Base-by-base conservation (phyloP, 2,888 invertebrate species). In the Eupeodes latifasciatus region DNA sequence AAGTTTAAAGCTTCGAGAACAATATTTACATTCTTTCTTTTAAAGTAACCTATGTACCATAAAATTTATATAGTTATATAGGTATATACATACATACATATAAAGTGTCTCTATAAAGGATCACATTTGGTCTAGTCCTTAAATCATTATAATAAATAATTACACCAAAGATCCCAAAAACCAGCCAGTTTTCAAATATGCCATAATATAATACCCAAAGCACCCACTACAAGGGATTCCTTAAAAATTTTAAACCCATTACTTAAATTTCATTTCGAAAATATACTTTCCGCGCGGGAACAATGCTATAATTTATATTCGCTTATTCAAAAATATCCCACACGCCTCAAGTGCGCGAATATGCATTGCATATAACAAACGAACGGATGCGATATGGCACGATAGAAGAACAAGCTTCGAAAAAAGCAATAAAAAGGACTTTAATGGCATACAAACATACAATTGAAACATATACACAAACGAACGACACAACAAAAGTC, bases 251-350 rank as follows among this genome's bases (percentile, higher is more conserved):
- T 16, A n/a, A 81, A 62, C 19, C 81, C 67, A 81, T 81, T 71
- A 55, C 62, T 76, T 76, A 66, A 69, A 14, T 62, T 75, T 66
- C 19, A 55, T 77, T 53, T 27, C 53, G 64, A 64, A 64, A 49
- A 78, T 40, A 69, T 44, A 51, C 16, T 59, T 59, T 51, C 71
- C 66, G 83, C 78, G 78, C 78, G 78, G 83, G 78, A 51, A 47
- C 66, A 51, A 64, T 66, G 51, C 27, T 72, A 49, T 49, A 72
- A 71, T 77, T 71, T 82, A 75, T 78, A 36, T 49, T 36, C 44
- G 49, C 59, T 59, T 47, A 47, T 6, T 12, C 74, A 12, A 44
- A 64, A 64, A 64, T 47, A 47, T 27, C 64, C 64, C 64, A 64
- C 64, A 64, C 64, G 64, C 47, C 47, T 64, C 64, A 19, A 19